Evolutionary conservation across 37 sponge, comb jelly and placozoan genomes (phyloP), one percentile per base, ranked within the genome.

Genomic region (Dysidea cf. avara): DNA sequence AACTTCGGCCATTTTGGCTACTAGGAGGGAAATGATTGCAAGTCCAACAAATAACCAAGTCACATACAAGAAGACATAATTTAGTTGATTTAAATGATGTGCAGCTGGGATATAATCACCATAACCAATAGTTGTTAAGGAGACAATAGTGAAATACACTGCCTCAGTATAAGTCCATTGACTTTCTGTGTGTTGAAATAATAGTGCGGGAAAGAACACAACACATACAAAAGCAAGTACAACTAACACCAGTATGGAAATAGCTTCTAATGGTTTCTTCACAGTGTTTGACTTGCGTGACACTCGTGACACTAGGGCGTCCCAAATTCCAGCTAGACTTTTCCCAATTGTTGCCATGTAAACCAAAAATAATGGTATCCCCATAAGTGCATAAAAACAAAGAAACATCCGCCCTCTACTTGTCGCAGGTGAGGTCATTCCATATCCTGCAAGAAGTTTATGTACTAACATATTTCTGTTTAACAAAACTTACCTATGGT

Each of bases 331-430:
- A 38, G 40, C 47, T 7, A 82, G 66, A 17, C 76, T 47, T 14
- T 52, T 25, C 9, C 92, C 92, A 1, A 92, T 21, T 20, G 35
- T 22, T 16, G 39, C 51, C n/a, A 92, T 78, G 78, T 78, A 78
- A 39, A 55, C 31, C 21, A 83, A 68, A 18, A 86, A 51, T 2
- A 89, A 28, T 14, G 94, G 94, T 33, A 93, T 93, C 50, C 94
- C 94, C 39, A 86, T 66, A 50, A 93, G 11, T 29, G 90, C 90
- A 51, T 81, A 93, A 53, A 85, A 37, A 20, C 81, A 30, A 56
- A 77, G 85, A 50, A 93, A 58, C 9, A 34, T 40, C 29, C 67
- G 75, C 25, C 94, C 94, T 7, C 31, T 53, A 17, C 32, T 1
- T 20, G 94, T 93, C 6, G 46, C 39, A 4, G 94, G 94, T 53